Percentiles rank a stretch among this genome's conserved stretches.
Evolutionary conservation across 2,888 invertebrate species (phyloP).

Genomic region (Apamea anceps): DNA sequence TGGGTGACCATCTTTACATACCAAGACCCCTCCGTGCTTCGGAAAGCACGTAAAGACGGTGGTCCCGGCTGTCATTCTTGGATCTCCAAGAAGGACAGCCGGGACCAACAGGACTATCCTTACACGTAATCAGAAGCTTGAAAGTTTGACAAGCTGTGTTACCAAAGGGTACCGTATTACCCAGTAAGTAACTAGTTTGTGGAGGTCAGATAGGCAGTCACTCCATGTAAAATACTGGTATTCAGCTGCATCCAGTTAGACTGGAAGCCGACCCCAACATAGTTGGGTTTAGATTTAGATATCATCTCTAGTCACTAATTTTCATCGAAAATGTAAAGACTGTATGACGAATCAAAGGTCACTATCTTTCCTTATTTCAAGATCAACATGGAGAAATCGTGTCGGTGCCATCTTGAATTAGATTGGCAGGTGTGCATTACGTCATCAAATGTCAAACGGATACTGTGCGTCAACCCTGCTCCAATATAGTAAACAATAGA

Average conservation of each 20-base stretch:
- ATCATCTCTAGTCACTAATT: too few species aligned
- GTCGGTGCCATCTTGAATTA: conserved; percentile 23
- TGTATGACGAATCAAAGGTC: background rate
- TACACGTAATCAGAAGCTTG: too few species aligned
- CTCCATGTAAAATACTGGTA: background rate
- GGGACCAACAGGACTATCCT: too few species aligned
- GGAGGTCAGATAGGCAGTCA: background rate
- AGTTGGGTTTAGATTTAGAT: background rate
- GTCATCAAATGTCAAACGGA: conserved; percentile 37
- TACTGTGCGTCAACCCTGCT: background rate
- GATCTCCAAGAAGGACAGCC: background rate
- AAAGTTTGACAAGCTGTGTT: background rate
- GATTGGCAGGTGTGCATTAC: conserved; percentile 45
- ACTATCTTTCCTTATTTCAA: background rate
- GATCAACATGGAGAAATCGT: background rate
- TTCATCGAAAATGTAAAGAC: too few species aligned
- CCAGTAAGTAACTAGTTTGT: background rate
- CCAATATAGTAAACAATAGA: conserved; percentile 48
- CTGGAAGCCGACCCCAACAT: background rate
- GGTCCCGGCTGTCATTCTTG: background rate
- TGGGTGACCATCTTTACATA: background rate
- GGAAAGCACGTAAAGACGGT: background rate
- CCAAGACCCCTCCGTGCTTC: background rate
- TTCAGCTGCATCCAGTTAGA: background rate
- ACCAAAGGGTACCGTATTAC: background rate